Percentiles rank a stretch among this genome's conserved stretches.
phyloP scores from a whole-genome alignment of 2,113 vertebrate species.

The Lophura nycthemera region DNA sequence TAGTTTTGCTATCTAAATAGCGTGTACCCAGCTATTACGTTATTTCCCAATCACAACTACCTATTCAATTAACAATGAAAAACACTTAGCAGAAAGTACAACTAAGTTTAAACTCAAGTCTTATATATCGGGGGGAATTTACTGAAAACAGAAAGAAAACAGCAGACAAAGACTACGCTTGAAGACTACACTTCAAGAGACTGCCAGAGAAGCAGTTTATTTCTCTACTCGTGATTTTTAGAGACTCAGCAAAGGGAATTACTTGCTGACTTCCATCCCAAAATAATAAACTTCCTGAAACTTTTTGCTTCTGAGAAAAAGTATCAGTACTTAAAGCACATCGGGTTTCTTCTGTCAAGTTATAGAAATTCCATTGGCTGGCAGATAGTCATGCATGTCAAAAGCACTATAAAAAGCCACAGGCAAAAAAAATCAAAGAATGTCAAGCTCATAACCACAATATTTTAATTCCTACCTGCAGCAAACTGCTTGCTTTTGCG shows the following conservation, averaged over 20 bases:
- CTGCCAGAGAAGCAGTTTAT: background rate
- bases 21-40: background rate
- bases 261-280: slow-evolving; percentile 65
- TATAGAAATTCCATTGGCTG: slow-evolving; percentile 28
- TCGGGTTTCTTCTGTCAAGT: background rate
- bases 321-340: background rate
- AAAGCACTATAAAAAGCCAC: slow-evolving; percentile 68
- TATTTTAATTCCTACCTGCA: slow-evolving; percentile 85
- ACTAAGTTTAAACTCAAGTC: slow-evolving; percentile 6
- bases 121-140: background rate
- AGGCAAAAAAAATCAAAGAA: slow-evolving; percentile 47
- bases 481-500: slow-evolving; percentile 94
- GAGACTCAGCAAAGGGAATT: slow-evolving; percentile 38
- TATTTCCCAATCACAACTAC: background rate
- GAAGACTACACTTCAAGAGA: background rate
- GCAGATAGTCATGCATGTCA: slow-evolving; percentile 68
- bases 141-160: background rate
- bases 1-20: background rate
- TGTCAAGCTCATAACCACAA: slow-evolving; percentile 4
- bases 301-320: background rate
- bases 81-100: background rate
- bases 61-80: background rate
- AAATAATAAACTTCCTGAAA: background rate
- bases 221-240: slow-evolving; percentile 5
- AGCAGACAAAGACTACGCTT: background rate